Evolutionary conservation across 2,797 vertebrate species (phyloP), one percentile per base, ranked within the genome.

Genomic region (Myotis vivesi): DNA sequence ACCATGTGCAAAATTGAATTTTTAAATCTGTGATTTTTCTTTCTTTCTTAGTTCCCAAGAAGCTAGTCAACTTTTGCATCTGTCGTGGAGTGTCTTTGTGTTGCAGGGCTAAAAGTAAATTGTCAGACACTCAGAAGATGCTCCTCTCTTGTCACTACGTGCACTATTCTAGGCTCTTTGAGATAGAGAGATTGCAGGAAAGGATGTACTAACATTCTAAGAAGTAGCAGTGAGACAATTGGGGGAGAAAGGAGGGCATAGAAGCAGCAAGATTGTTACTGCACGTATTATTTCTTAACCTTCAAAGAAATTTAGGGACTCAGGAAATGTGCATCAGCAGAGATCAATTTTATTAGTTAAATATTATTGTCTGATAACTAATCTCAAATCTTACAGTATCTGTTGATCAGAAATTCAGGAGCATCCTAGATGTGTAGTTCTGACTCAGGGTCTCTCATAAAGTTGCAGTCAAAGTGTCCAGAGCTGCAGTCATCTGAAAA

Each of bases 221-320:
- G 44, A 82, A 66, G 80, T 66, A 62, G 59, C 41, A 13, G 59
- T 68, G 33, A 94, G 33, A 13, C 49, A 72, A 86, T 25, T 23
- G 22, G 8, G 0, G 7, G 6, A 53, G n/a, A n/a, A 57, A 55
- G 20, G 17, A 81, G 53, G 11, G 1, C 13, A 68, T 5, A 22
- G 22, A 22, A 12, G 8, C 46, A 68, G 38, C 4, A 66, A 86
- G 4, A 2, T 73, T 49, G 59, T 83, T 83, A 66, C 82, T 85
- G 90, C 81, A 84, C 19, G 7, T 75, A 80, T 77, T 55, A 44
- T 92, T 69, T 91, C 44, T 75, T 41, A 5, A 72, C n/a, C 19
- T 94, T 84, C 8, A 89, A 71, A 91, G 44, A 75, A 33, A 80
- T 88, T 71, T 69, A 75, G 51, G 46, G 25, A 86, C 30, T 89